These are phyloP conservation scores for Basileuterus tristriatus DNA, from an alignment of 2,797 vertebrate genomes.

Conservation along the genomic window DNA sequence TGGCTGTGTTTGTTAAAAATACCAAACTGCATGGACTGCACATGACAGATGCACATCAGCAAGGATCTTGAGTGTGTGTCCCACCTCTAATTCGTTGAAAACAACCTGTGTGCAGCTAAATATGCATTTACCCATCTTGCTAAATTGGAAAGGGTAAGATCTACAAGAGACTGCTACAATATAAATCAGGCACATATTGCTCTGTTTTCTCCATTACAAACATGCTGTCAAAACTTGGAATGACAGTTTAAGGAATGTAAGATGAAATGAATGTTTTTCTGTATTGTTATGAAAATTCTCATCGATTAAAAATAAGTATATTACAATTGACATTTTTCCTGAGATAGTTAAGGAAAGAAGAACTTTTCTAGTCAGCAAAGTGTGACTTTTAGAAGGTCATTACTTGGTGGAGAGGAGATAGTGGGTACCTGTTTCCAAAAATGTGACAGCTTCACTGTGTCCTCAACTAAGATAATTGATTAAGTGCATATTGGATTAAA, in stretches of 20 bases:
- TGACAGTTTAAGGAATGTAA: neutral
- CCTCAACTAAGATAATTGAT: neutral
- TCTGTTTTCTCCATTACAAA: neutral
- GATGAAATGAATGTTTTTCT: neutral
- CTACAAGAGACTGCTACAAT: neutral
- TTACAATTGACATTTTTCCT: neutral
- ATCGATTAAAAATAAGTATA: neutral
- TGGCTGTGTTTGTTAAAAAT: neutral
- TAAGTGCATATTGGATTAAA: neutral
- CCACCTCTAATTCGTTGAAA: neutral
- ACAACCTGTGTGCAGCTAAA: neutral
- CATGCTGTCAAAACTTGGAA: neutral
- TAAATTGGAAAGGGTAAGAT: neutral
- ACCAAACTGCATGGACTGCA: too few relatives aligned
- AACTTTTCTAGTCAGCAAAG: neutral
- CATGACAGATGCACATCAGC: neutral
- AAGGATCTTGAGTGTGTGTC: neutral
- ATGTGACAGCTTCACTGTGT: neutral
- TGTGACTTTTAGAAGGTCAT: neutral
- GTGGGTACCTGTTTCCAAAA: neutral
- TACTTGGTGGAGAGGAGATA: neutral
- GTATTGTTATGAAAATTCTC: neutral
- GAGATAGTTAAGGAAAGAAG: neutral
- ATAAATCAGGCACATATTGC: neutral
- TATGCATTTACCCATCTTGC: neutral